phyloP scores from a whole-genome alignment of 1,140 invertebrate species.

The Caenorhabditis briggsae region DNA sequence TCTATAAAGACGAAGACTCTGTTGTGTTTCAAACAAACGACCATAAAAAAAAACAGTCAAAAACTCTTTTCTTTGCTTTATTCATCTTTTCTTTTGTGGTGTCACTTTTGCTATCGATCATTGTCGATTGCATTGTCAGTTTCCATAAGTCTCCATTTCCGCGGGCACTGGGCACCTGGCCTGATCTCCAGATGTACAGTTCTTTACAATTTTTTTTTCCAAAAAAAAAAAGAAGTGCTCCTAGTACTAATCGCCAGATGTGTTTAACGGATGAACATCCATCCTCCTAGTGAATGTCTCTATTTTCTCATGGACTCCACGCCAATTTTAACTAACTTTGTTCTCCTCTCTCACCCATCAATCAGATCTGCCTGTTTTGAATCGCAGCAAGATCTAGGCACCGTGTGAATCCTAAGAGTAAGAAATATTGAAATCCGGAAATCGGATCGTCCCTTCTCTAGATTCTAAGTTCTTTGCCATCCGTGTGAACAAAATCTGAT shows the following conservation, averaged over 20 bases:
- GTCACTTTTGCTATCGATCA: no score
- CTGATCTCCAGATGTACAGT: neutral
- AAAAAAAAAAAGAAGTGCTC: neutral
- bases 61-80: slow-evolving; percentile 12
- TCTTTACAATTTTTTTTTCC: neutral
- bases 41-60: slow-evolving; percentile 3
- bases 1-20: neutral
- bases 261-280: no score
- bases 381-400: no score
- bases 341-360: neutral
- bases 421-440: neutral
- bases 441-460: neutral
- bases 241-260: neutral
- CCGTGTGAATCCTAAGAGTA: neutral
- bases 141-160: slow-evolving; percentile 6
- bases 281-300: neutral
- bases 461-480: no score
- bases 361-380: neutral
- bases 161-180: neutral
- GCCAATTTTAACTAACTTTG: slow-evolving; percentile 19
- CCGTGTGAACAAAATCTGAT: neutral
- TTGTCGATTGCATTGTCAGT: slow-evolving; percentile 14
- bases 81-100: neutral
- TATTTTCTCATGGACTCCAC: slow-evolving; percentile 22
- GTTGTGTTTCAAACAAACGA: slow-evolving; percentile 39